These are phyloP conservation scores for Synanthedon vespiformis DNA, from an alignment of 2,888 invertebrate genomes.

Conservation along the genomic window DNA sequence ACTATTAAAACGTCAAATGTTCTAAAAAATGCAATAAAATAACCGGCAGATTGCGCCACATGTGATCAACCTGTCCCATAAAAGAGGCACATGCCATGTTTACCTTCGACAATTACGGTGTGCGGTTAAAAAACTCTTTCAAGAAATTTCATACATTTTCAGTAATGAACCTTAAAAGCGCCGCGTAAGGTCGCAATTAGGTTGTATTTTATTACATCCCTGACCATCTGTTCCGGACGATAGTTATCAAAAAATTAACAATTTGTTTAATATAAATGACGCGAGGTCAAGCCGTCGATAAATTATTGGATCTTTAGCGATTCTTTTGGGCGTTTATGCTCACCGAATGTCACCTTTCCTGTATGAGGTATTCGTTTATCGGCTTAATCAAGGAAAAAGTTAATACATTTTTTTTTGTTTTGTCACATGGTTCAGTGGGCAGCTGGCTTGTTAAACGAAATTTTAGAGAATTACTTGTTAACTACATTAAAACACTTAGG, in stretches of 20 bases:
- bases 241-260: constrained; percentile 70
- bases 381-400: constrained; percentile 40
- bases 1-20: constrained; percentile 45
- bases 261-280: constrained; percentile 71
- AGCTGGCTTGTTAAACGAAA: constrained; percentile 24
- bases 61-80: constrained; percentile 70
- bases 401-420: constrained; percentile 37
- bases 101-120: constrained; percentile 55
- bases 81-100: constrained; percentile 65
- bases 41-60: constrained; percentile 61
- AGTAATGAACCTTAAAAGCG: constrained; percentile 8
- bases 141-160: constrained; percentile 9
- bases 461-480: no score
- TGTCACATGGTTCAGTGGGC: constrained; percentile 23
- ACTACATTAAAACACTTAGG: no score
- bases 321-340: constrained; percentile 50
- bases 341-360: constrained; percentile 66
- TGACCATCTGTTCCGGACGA: constrained; percentile 65
- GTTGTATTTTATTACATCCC: constrained; percentile 14
- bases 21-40: constrained; percentile 52
- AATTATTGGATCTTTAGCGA: constrained; percentile 60
- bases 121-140: constrained; percentile 44
- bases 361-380: constrained; percentile 50
- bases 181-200: constrained; percentile 13
- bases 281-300: constrained; percentile 58